Percentiles rank a stretch among this genome's conserved stretches.
phyloP scores from a whole-genome alignment of 37 sponge, comb jelly and placozoan species.

The Ianthella basta region DNA sequence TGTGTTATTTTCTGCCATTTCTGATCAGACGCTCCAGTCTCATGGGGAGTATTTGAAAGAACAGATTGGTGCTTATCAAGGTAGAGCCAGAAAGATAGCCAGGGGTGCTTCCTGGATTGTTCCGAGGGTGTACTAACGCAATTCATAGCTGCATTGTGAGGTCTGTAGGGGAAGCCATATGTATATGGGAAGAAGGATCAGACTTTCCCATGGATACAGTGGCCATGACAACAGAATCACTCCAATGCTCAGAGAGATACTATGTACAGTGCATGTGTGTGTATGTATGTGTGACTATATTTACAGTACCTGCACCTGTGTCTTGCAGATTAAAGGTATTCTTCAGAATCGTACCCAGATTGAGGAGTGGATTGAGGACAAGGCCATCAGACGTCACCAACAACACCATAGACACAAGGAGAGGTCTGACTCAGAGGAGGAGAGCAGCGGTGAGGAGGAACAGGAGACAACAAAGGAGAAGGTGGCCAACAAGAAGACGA shows the following conservation, averaged over 20 bases:
- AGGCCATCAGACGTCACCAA: slow-evolving; percentile 23
- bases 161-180: too few relatives aligned
- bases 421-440: slow-evolving; percentile 18
- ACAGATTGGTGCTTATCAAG: slow-evolving; percentile 82
- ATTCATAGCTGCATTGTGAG: too few relatives aligned
- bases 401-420: background rate
- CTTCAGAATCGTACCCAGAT: slow-evolving; percentile 75
- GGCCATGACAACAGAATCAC: too few relatives aligned
- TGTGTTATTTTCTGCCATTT: slow-evolving; percentile 6
- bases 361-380: slow-evolving; percentile 88
- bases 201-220: too few relatives aligned
- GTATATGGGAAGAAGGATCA: too few relatives aligned
- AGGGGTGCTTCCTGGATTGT: too few relatives aligned
- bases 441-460: background rate
- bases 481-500: background rate
- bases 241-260: too few relatives aligned
- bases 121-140: too few relatives aligned
- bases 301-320: too few relatives aligned
- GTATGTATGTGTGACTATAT: background rate
- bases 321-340: slow-evolving; percentile 68
- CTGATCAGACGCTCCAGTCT: slow-evolving; percentile 58
- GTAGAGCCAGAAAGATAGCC: slow-evolving; percentile 30
- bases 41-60: slow-evolving; percentile 70
- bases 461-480: background rate
- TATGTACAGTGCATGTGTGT: background rate